Evolutionary conservation across 2,113 vertebrate genomes (phyloP).

Genomic region (Pyrgilauda ruficollis): DNA sequence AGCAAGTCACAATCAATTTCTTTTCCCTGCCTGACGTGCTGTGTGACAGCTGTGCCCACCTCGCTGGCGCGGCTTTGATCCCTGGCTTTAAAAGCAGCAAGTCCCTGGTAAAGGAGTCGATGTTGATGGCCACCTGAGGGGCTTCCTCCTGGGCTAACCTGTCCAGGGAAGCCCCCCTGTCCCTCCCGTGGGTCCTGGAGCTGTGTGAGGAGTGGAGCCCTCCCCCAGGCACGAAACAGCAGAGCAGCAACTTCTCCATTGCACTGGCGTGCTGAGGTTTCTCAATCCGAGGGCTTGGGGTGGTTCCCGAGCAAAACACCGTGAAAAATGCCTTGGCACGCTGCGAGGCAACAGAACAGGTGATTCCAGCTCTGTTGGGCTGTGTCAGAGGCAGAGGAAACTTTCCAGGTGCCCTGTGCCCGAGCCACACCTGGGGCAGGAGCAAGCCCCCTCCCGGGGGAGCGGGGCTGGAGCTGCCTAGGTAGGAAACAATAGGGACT

Average conservation of each 20-base stretch:
- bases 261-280: background rate
- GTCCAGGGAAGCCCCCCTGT: background rate
- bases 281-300: slow-evolving; percentile 38
- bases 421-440: background rate
- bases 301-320: slow-evolving; percentile 45
- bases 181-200: background rate
- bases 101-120: background rate
- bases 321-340: slow-evolving; percentile 52
- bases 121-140: background rate
- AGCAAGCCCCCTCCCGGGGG: background rate
- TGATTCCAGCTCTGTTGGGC: slow-evolving; percentile 55
- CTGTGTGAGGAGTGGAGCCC: background rate
- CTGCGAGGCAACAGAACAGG: slow-evolving; percentile 45
- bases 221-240: background rate
- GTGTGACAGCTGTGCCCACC: background rate
- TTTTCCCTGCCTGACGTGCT: background rate
- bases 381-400: background rate
- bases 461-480: fast-evolving
- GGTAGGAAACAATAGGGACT: background rate
- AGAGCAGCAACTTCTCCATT: background rate
- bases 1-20: background rate
- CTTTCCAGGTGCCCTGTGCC: background rate
- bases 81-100: background rate
- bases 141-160: background rate
- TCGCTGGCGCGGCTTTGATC: background rate